Percentiles rank a stretch among this genome's conserved stretches.
Evolutionary conservation across 2,113 vertebrate species (phyloP).

Genomic region (Scophthalmus maximus): DNA sequence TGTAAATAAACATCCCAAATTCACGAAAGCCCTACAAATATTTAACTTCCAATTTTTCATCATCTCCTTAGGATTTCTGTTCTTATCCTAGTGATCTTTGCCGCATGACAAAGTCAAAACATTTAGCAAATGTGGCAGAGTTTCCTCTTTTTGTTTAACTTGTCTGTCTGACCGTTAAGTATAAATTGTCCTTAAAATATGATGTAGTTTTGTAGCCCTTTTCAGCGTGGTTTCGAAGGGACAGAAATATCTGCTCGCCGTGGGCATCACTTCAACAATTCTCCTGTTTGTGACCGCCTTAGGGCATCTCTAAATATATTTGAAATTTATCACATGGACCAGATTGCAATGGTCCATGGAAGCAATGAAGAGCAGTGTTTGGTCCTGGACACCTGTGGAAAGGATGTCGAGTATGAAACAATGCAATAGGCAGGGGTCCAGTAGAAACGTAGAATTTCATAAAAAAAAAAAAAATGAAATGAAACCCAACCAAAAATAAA

Average conservation of each 20-base stretch:
- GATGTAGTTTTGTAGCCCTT: background rate
- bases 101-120: background rate
- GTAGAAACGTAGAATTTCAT: background rate
- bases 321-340: slow-evolving; percentile 1
- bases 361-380: background rate
- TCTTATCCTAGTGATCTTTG: no score
- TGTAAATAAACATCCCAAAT: background rate
- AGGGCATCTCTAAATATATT: background rate
- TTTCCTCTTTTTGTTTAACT: slow-evolving; percentile 17
- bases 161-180: slow-evolving; percentile 19
- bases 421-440: background rate
- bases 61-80: background rate
- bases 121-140: background rate
- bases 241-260: background rate
- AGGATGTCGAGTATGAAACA: background rate
- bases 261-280: background rate
- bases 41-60: no score
- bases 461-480: background rate
- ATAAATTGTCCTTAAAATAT: background rate
- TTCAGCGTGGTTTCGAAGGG: background rate
- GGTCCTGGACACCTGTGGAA: background rate
- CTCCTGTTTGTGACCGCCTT: background rate
- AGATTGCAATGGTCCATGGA: background rate
- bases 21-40: background rate
- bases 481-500: background rate